Evolutionary conservation across 2,797 vertebrate genomes (phyloP).

Genomic region (Coendou prehensilis): DNA sequence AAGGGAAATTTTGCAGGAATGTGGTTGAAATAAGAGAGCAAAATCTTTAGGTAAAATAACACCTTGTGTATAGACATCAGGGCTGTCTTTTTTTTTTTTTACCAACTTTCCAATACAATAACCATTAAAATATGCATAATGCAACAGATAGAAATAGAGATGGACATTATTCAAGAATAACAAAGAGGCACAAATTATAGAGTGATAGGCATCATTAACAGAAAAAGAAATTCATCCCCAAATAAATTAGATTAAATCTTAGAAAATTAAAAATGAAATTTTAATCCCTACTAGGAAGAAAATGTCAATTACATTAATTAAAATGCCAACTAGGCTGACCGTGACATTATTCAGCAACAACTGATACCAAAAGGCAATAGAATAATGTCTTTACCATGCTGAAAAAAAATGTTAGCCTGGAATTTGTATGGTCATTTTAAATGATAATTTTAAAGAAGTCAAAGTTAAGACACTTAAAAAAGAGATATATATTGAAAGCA

Average conservation of each 20-base stretch:
- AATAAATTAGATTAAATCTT: neutral
- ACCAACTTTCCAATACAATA: neutral
- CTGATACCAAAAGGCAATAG: neutral
- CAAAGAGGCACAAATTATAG: neutral
- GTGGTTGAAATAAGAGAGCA: neutral
- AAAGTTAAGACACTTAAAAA: neutral
- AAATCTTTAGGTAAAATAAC: neutral
- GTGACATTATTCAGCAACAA: neutral
- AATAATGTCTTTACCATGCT: neutral
- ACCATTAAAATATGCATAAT: neutral
- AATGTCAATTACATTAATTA: neutral
- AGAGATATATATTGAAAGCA: neutral
- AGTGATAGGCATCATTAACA: neutral
- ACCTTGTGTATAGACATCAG: neutral
- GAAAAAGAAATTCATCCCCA: neutral
- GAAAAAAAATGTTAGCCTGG: neutral
- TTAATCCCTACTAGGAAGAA: neutral
- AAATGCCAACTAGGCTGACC: neutral
- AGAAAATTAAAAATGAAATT: neutral
- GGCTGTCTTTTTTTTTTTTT: neutral
- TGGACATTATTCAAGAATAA: neutral
- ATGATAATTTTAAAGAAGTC: slow-evolving; percentile 9
- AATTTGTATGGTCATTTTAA: neutral
- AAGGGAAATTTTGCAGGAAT: neutral
- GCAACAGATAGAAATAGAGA: neutral